Base-by-base conservation (phyloP, 2,888 invertebrate genomes). In the Apamea anceps region DNA sequence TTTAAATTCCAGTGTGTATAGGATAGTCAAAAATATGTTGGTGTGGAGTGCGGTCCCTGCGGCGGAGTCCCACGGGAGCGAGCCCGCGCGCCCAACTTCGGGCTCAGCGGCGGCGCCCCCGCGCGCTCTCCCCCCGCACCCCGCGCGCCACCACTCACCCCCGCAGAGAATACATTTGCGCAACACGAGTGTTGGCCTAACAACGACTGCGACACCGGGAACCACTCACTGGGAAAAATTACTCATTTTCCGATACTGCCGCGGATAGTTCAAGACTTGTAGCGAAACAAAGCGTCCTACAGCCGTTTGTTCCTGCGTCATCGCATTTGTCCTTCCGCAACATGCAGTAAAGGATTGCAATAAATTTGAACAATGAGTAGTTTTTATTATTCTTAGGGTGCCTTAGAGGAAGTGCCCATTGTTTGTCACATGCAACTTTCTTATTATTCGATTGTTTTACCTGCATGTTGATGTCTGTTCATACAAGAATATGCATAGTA, bases 11-110 rank as follows among this genome's bases (percentile, higher is more conserved):
- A 77, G 75, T 70, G 42, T 81, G 81, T 86, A 82, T 75, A 71
- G 75, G 72, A 86, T 80, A 84, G 77, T 75, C 86, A 80, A 74
- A 88, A 89, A 85, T 87, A 87, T 71, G 87, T 75, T 76, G 75
- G 70, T 68, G 85, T 81, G 86, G 93, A 96, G 94, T 96, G 91
- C 96, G 96, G 93, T 92, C 96, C 96, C 94, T 92, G 94, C 89
- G 89, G 91, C 90, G 63, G 82, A 85, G 93, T 96, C 96, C 95
- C 96, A 85, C 88, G 96, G 95, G 96, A 96, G 89, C 87, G 91
- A 94, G 96, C 95, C 96, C 96, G 96, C 96, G 96, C 96, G 96
- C 96, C 96, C 96, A 96, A 96, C 96, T 96, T 96, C 96, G 94
- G 95, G 96, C 96, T 94, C 96, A 93, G 94, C 94, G 95, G 95